Evolutionary conservation across 2,888 invertebrate genomes (phyloP).

Genomic region (Julus scanicus): DNA sequence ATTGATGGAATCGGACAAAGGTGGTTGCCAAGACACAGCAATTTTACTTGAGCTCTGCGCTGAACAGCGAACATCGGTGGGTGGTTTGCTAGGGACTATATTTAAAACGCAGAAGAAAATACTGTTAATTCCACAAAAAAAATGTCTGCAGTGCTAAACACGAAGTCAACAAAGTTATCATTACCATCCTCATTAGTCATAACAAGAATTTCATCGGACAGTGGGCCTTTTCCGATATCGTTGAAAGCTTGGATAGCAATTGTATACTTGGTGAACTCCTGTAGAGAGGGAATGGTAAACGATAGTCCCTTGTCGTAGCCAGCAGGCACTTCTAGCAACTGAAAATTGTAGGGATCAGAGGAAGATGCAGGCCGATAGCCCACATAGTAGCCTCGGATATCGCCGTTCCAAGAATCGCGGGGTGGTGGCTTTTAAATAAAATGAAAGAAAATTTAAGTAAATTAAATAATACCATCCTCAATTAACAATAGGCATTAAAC

Average conservation of each 20-base stretch:
- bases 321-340: slow-evolving; percentile 56
- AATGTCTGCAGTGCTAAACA: neutral
- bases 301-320: slow-evolving; percentile 56
- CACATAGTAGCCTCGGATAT: slow-evolving; percentile 81
- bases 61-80: slow-evolving; percentile 66
- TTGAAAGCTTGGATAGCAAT: slow-evolving; percentile 57
- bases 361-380: slow-evolving; percentile 72
- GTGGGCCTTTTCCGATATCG: slow-evolving; percentile 56
- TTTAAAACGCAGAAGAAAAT: neutral
- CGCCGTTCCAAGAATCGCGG: slow-evolving; percentile 61
- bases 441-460: neutral
- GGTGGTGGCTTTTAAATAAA: slow-evolving; percentile 53
- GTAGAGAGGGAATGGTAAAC: slow-evolving; percentile 52
- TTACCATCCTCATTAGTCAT: slow-evolving; percentile 57
- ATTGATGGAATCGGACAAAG: slow-evolving; percentile 66
- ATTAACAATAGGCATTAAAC: no score
- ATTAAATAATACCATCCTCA: no score
- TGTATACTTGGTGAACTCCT: slow-evolving; percentile 55
- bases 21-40: slow-evolving; percentile 67
- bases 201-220: slow-evolving; percentile 55
- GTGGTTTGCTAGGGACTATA: slow-evolving; percentile 68
- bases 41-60: slow-evolving; percentile 66
- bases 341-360: slow-evolving; percentile 50
- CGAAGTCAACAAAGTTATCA: neutral
- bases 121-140: neutral